phyloP scores from a whole-genome alignment of 1,140 invertebrate species.

The Bombus waltoni region DNA sequence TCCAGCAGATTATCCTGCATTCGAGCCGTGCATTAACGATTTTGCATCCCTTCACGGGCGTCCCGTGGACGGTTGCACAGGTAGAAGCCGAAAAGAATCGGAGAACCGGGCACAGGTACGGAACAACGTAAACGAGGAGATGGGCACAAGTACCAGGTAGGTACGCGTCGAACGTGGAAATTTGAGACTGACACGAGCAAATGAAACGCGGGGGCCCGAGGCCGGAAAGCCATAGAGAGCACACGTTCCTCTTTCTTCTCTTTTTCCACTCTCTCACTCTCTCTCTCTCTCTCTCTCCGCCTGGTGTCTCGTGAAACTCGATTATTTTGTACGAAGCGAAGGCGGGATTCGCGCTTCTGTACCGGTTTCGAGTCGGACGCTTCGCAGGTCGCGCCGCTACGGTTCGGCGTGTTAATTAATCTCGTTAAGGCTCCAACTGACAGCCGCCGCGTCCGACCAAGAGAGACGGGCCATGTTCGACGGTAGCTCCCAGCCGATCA shows the following conservation, averaged over 20 bases:
- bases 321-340: constrained; percentile 45
- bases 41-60: neutral
- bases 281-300: neutral
- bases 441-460: constrained; percentile 12
- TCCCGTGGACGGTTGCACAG: constrained; percentile 3
- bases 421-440: constrained; percentile 39
- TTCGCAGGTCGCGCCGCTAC: constrained; percentile 28
- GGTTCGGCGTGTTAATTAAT: constrained; percentile 52
- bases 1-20: neutral
- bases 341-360: constrained; percentile 35
- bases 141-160: constrained; percentile 15
- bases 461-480: constrained; percentile 21
- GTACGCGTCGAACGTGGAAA: constrained; percentile 46
- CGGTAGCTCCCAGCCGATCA: constrained; percentile 17
- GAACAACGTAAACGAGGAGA: neutral
- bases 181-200: constrained; percentile 40
- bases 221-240: constrained; percentile 36
- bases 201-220: constrained; percentile 23
- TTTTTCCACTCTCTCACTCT: no score
- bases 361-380: constrained; percentile 47
- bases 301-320: constrained; percentile 33
- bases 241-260: neutral
- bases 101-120: neutral
- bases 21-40: neutral
- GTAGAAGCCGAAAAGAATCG: constrained; percentile 6